Percentiles rank a stretch among this genome's conserved stretches.
phyloP scores from a whole-genome alignment of 2,888 invertebrate genomes.

The Mimachlamys varia region DNA sequence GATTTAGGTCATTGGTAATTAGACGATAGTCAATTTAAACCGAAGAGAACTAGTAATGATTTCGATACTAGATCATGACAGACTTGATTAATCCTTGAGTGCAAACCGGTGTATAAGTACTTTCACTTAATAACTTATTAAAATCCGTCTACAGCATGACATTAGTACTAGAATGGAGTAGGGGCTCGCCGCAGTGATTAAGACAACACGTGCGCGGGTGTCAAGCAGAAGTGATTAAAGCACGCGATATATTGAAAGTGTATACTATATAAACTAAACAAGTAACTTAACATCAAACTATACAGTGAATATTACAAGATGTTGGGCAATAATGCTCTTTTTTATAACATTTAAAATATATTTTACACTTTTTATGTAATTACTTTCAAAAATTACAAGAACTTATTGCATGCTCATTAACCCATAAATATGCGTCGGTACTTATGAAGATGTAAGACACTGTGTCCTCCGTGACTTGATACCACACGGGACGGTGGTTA shows the following conservation, averaged over 20 bases:
- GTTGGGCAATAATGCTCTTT: too few species aligned
- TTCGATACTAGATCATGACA: not conserved
- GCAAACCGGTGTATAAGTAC: constrained; percentile 11
- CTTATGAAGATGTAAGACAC: too few species aligned
- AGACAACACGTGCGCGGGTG: not conserved
- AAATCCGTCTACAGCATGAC: not conserved
- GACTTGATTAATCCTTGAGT: constrained; percentile 26
- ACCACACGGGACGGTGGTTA: too few species aligned
- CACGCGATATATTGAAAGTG: not conserved
- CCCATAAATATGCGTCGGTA: too few species aligned
- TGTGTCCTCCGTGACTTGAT: too few species aligned
- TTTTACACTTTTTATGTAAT: too few species aligned
- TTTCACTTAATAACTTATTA: not conserved
- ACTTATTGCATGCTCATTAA: too few species aligned
- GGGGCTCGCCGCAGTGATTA: not conserved
- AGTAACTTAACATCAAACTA: too few species aligned
- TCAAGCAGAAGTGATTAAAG: not conserved
- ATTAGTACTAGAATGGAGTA: not conserved
- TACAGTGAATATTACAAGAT: too few species aligned
- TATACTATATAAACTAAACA: too few species aligned
- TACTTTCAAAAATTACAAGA: too few species aligned
- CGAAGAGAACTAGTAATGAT: not conserved
- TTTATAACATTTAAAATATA: too few species aligned
- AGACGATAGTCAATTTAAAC: not conserved
- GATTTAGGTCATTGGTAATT: not conserved